phyloP scores from a whole-genome alignment of 2,797 vertebrate species.

The Kryptolebias ocellatus region DNA sequence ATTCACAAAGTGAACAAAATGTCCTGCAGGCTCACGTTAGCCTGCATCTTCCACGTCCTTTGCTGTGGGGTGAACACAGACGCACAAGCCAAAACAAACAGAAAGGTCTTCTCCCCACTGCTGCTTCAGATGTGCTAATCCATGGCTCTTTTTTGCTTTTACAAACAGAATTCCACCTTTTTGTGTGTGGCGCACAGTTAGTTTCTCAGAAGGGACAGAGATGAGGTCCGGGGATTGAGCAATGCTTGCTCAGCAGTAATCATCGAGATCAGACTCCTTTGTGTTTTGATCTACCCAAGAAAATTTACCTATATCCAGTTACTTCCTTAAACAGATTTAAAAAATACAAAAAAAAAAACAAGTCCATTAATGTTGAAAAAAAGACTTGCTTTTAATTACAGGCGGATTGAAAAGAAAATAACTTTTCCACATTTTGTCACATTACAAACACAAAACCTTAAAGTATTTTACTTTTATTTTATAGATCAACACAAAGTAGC shows the following conservation, averaged over 20 bases:
- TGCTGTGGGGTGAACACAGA: constrained; percentile 61
- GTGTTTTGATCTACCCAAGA: not conserved
- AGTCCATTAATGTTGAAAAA: too few species aligned
- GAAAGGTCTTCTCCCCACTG: constrained; percentile 46
- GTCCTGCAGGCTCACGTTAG: constrained; percentile 38
- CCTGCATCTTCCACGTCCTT: constrained; percentile 39
- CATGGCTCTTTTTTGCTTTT: constrained; percentile 65
- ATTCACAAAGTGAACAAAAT: constrained; percentile 50
- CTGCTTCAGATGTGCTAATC: constrained; percentile 78
- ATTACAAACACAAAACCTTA: too few species aligned
- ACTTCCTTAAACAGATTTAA: too few species aligned
- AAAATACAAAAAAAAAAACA: too few species aligned
- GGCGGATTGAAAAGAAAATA: too few species aligned
- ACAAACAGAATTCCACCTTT: constrained; percentile 81
- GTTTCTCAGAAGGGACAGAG: constrained; percentile 67
- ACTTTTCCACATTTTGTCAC: too few species aligned
- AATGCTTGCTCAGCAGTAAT: constrained; percentile 56
- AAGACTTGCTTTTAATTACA: too few species aligned
- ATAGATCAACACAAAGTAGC: not conserved
- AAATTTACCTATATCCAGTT: not conserved
- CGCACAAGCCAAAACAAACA: constrained; percentile 73
- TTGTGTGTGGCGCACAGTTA: constrained; percentile 56
- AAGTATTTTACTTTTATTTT: too few species aligned
- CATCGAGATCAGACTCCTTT: constrained; percentile 36
- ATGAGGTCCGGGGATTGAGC: constrained; percentile 59